These are phyloP conservation scores for Ellobium chinense DNA, from an alignment of 2,888 invertebrate genomes.

Conservation along the genomic window DNA sequence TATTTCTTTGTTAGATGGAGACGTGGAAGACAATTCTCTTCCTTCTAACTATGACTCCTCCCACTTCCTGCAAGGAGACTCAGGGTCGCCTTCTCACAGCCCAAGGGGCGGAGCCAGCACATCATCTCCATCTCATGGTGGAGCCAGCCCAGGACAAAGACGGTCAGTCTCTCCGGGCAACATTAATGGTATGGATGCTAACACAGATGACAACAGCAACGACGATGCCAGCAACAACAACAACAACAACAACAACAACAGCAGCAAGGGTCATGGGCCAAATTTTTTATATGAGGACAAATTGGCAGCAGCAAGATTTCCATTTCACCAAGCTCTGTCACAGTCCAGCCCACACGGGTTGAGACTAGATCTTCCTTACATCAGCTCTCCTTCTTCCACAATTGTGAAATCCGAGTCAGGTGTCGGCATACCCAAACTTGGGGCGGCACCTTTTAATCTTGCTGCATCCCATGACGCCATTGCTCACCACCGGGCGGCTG, in stretches of 20 bases:
- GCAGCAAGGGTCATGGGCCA: constrained; percentile 38
- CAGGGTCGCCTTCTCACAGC: constrained; percentile 38
- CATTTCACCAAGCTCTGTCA: constrained; percentile 32
- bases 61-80: constrained; percentile 47
- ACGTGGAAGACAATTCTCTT: constrained; percentile 42
- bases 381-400: constrained; percentile 19
- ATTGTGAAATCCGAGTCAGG: constrained; percentile 22
- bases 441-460: constrained; percentile 24
- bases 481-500: constrained; percentile 19
- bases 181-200: constrained; percentile 27
- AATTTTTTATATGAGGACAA: constrained; percentile 43
- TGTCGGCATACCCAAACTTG: constrained; percentile 28
- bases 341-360: constrained; percentile 22
- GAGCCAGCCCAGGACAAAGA: constrained; percentile 1
- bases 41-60: constrained; percentile 46
- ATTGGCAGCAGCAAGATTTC: constrained; percentile 29
- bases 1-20: constrained; percentile 36
- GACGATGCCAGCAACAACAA: constrained; percentile 23
- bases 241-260: constrained; percentile 36
- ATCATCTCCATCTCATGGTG: constrained; percentile 27
- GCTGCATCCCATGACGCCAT: constrained; percentile 24
- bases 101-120: constrained; percentile 25
- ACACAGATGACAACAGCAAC: constrained; percentile 17
- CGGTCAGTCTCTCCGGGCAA: constrained; percentile 16
- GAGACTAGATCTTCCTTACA: constrained; percentile 23